Conservation (phyloP, 1,140 invertebrate species). For the Drosophila ficusphila region DNA sequence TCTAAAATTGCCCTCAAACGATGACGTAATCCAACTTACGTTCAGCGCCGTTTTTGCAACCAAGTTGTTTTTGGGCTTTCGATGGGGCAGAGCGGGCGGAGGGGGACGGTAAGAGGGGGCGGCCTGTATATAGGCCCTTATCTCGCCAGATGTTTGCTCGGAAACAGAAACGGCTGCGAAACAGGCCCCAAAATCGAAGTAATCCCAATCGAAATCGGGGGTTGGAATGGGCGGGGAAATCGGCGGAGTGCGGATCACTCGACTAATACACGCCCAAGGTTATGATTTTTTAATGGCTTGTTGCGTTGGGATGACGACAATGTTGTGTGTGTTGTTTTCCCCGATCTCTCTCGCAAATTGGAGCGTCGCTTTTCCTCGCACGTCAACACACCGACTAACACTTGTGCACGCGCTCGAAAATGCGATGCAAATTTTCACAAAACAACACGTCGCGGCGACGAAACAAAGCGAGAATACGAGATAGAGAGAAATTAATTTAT, state of each 20-base stretch:
- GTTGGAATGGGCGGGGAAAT: not conserved
- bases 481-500: constrained; percentile 73
- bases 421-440: constrained; percentile 46
- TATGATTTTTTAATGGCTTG: constrained; percentile 20
- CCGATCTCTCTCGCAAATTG: constrained; percentile 13
- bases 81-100: not conserved
- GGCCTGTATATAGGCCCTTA: constrained; percentile 48
- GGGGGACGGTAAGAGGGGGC: constrained; percentile 3
- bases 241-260: constrained; percentile 18
- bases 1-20: constrained; percentile 60
- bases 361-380: constrained; percentile 30
- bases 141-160: constrained; percentile 72
- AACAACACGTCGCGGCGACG: constrained; percentile 46
- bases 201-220: constrained; percentile 30
- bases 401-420: constrained; percentile 33
- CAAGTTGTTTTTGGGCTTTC: constrained; percentile 1
- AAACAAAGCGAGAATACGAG: constrained; percentile 51
- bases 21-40: constrained; percentile 76
- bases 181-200: constrained; percentile 9
- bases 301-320: not conserved
- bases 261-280: constrained; percentile 50
- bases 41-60: constrained; percentile 60
- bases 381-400: constrained; percentile 33
- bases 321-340: constrained; percentile 45
- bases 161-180: constrained; percentile 19